Percentiles rank a stretch among this genome's conserved stretches.
Conservation (phyloP, 2,888 invertebrate genomes). For the Tuberolachnus salignus region DNA sequence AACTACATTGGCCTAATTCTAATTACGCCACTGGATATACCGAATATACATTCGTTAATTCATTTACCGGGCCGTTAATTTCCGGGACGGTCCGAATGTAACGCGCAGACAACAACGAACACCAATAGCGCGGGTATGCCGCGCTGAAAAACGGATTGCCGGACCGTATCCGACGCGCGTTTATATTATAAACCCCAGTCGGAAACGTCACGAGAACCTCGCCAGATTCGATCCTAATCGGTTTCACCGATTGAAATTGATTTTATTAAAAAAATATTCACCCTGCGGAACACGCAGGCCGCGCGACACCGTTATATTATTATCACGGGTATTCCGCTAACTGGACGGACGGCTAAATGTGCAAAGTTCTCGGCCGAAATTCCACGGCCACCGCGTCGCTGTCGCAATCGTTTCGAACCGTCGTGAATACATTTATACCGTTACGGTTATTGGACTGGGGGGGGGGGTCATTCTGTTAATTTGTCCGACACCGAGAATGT, state of each 20-base stretch:
- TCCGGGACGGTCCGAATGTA: too few relatives aligned
- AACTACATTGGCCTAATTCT: too few relatives aligned
- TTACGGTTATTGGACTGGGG: too few relatives aligned
- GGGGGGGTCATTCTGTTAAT: too few relatives aligned
- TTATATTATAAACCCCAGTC: neutral
- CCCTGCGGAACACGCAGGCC: neutral
- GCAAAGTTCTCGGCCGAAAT: neutral
- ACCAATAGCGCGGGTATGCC: neutral
- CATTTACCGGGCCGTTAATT: too few relatives aligned
- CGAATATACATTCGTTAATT: too few relatives aligned
- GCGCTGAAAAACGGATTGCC: neutral
- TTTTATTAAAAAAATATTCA: constrained; percentile 27
- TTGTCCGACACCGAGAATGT: too few relatives aligned
- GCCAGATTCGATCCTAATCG: neutral
- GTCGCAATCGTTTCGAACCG: too few relatives aligned
- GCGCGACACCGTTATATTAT: neutral
- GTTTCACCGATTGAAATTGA: neutral
- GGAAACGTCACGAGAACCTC: neutral
- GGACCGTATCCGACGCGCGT: neutral
- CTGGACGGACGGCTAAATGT: too few relatives aligned
- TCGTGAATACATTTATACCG: too few relatives aligned
- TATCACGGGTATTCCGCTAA: neutral
- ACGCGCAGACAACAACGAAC: neutral
- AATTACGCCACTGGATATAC: too few relatives aligned
- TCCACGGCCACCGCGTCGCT: neutral